A percentile compares a stretch with the other conserved stretches of the same genome.
phyloP scores from a whole-genome alignment of 2,797 vertebrate genomes.

The Arctocebus calabarensis region DNA sequence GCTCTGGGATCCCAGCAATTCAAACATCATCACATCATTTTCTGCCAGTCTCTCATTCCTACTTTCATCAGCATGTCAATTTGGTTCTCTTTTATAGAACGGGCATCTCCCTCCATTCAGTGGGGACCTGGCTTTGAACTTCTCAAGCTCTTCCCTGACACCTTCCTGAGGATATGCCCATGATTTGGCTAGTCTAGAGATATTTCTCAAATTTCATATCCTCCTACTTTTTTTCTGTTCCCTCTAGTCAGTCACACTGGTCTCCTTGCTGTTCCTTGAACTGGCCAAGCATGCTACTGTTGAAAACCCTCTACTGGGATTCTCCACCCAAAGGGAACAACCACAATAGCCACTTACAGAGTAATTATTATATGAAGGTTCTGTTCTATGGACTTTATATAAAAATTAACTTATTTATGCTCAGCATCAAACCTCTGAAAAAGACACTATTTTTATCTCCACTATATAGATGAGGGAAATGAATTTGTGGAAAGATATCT shows the following conservation, averaged over 20 bases:
- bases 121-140: not conserved
- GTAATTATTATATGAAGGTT: not conserved
- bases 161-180: not conserved
- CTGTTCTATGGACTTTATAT: not conserved
- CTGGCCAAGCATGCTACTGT: not conserved
- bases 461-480: not conserved
- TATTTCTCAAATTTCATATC: not conserved
- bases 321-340: not conserved
- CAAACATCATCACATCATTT: not conserved
- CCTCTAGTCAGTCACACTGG: not conserved
- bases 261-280: not conserved
- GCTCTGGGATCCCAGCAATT: not conserved
- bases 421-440: not conserved
- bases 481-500: not conserved
- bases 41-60: not conserved
- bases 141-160: not conserved
- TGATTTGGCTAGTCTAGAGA: not conserved
- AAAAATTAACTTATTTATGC: not conserved
- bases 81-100: not conserved
- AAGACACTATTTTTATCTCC: not conserved
- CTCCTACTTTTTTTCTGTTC: not conserved
- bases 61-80: not conserved
- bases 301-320: not conserved
- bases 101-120: not conserved
- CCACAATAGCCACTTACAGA: not conserved